Evolutionary conservation across 2,888 invertebrate species (phyloP).

Genomic region (Oxyteleia sp.): DNA sequence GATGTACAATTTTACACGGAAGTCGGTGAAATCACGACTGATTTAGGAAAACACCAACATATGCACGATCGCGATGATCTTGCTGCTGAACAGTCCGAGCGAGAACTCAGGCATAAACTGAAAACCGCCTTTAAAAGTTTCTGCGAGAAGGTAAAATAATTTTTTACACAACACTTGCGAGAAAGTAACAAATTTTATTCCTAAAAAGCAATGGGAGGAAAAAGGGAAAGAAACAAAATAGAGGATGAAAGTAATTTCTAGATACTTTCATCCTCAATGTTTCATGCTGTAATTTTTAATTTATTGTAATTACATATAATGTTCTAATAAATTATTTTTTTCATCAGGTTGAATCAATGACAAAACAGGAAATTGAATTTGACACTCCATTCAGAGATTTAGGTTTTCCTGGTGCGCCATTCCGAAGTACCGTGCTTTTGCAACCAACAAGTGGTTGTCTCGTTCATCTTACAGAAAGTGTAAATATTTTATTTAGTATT

Average conservation of each 20-base stretch:
- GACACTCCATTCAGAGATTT: conserved; percentile 99
- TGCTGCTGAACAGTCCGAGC: conserved; percentile 99
- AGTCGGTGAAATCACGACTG: conserved; percentile 99
- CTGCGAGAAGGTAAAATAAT: conserved; percentile 96
- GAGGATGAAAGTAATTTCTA: too few species aligned
- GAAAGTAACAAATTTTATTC: too few species aligned
- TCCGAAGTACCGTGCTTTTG: conserved; percentile 97
- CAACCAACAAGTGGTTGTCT: conserved; percentile 99
- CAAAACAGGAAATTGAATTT: conserved; percentile 99
- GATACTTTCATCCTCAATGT: too few species aligned
- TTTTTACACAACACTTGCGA: too few species aligned
- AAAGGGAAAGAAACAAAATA: too few species aligned
- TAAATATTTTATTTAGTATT: too few species aligned
- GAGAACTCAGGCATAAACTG: conserved; percentile 97
- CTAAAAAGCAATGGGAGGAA: too few species aligned
- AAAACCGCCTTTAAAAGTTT: conserved; percentile 99
- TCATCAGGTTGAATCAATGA: conserved; percentile 94
- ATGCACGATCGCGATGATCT: conserved; percentile 99
- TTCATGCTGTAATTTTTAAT: too few species aligned
- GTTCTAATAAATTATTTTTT: too few species aligned
- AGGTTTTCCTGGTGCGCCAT: conserved; percentile 99
- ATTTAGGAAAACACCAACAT: conserved; percentile 99
- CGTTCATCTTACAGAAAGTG: conserved; percentile 97
- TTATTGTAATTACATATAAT: too few species aligned
- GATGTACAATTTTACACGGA: conserved; percentile 99